Evolutionary conservation across 2,113 vertebrate genomes (phyloP).

Genomic region (Pachycephala philippinensis): DNA sequence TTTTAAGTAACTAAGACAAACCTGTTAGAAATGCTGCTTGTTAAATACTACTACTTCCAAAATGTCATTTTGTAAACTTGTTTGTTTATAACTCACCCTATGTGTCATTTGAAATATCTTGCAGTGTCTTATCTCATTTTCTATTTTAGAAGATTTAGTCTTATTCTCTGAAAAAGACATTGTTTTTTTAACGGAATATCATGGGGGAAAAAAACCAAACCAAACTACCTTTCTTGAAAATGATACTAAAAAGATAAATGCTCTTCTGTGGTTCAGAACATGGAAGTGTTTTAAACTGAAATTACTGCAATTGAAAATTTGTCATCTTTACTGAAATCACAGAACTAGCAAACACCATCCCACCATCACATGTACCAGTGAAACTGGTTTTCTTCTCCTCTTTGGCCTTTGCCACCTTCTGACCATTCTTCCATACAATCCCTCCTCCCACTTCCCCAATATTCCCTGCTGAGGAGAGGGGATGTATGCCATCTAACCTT

Average conservation of each 20-base stretch:
- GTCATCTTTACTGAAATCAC: neutral
- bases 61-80: neutral
- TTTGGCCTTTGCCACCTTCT: neutral
- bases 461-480: neutral
- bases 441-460: fast-evolving
- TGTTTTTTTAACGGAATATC: neutral
- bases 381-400: neutral
- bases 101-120: neutral
- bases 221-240: neutral
- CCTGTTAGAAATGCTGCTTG: neutral
- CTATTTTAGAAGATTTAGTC: neutral
- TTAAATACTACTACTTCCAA: neutral
- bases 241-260: neutral
- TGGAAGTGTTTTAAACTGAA: neutral
- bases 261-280: neutral
- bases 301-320: neutral
- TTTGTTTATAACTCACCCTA: neutral
- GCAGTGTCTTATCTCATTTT: neutral
- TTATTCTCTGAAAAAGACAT: neutral
- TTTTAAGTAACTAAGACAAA: neutral
- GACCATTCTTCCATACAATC: neutral
- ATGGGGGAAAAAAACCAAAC: neutral
- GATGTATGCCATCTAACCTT: fast-evolving
- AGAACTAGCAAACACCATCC: neutral
- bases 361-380: fast-evolving